Evolutionary conservation across 2,888 invertebrate genomes (phyloP).

Genomic region (Mesorhabditis belari): DNA sequence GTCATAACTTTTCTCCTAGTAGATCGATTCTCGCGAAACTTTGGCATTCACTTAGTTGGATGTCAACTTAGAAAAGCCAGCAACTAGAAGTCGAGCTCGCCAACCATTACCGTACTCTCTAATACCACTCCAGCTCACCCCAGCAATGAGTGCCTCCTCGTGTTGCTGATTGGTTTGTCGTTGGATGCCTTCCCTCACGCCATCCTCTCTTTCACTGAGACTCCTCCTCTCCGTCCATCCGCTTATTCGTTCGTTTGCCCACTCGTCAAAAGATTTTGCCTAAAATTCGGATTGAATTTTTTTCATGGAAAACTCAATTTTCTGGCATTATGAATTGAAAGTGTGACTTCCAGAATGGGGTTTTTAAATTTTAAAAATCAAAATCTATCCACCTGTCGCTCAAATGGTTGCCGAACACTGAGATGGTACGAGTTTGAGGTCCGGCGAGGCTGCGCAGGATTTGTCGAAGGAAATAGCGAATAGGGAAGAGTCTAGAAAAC

Average conservation of each 20-base stretch:
- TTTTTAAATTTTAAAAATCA: too few relatives aligned
- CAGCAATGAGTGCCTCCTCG: background rate
- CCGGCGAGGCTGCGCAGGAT: too few relatives aligned
- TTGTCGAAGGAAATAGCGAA: background rate
- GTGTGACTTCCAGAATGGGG: too few relatives aligned
- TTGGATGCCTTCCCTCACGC: background rate
- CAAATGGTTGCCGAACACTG: background rate
- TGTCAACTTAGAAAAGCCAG: too few relatives aligned
- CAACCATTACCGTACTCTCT: too few relatives aligned
- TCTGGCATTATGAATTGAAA: too few relatives aligned
- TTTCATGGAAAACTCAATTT: background rate
- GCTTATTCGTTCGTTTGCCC: background rate
- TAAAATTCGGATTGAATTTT: constrained; percentile 3
- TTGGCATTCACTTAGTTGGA: too few relatives aligned
- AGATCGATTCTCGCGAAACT: too few relatives aligned
- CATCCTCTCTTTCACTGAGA: background rate
- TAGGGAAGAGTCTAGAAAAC: background rate
- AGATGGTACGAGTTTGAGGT: background rate
- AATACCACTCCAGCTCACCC: too few relatives aligned
- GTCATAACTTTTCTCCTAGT: too few relatives aligned
- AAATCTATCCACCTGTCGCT: background rate
- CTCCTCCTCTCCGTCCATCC: background rate
- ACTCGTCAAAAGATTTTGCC: constrained; percentile 30
- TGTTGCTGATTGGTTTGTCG: background rate
- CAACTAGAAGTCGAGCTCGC: too few relatives aligned